Base-by-base conservation (phyloP, 2,888 invertebrate species). In the Leptopilina drosophilae region DNA sequence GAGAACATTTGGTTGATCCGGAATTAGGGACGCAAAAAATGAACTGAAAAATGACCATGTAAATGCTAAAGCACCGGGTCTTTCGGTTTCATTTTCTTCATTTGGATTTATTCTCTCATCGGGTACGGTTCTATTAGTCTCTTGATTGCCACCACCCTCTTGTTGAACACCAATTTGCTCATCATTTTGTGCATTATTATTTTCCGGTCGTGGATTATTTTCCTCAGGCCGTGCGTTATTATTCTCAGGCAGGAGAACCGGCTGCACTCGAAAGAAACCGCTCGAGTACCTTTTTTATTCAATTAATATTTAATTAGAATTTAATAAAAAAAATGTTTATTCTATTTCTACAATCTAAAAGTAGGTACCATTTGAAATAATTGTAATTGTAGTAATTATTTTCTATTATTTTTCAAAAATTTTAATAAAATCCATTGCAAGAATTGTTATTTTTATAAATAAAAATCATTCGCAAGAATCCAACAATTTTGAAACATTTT, bases 11-110 rank as follows among this genome's bases (percentile, higher is more conserved):
- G 96, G 97, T 84, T 96, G 96, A 89, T 98, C 98, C 0, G 99
- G 99, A 91, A 99, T 95, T 78, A 99, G 93, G 0, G 98, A 99
- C 11, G 98, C 95, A 91, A 99, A 98, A 92, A 99, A 98, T 2
- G 98, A 96, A 0, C 97, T 95, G 85, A 99, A 95, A 92, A 98
- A 97, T 89, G 97, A 97, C 96, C 97, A 97, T 33, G 96, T 95
- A 26, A 97, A 94, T 67, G 96, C 95, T 82, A 97, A 92, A 81
- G 96, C 92, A 81, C 95, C 94, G 73, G 95, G 94, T 87, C 94
- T 92, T 87, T 93, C 93, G 85, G 92, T 93, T 83, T 90, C 91
- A n/a, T 87, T 91, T 76, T 92, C 92, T 80, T 91, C 92, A 79
- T 88, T 88, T 15, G 87, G 87, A 82, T 91, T 90, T 20, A 90